These are phyloP conservation scores for Allobates femoralis DNA, from an alignment of 2,797 vertebrate species.

Conservation along the genomic window DNA sequence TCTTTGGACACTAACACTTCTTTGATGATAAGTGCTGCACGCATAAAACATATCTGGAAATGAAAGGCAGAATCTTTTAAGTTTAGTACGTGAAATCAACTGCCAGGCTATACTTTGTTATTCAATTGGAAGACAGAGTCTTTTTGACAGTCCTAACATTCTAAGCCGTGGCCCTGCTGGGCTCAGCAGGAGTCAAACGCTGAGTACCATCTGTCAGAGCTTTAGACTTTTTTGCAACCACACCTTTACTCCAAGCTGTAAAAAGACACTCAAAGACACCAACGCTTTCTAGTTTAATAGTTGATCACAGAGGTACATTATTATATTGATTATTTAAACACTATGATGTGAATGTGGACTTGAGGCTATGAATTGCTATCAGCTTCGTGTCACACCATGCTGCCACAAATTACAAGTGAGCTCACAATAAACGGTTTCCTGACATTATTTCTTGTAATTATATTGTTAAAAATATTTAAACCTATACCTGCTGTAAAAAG, in stretches of 20 bases:
- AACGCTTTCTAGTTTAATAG: slow-evolving; percentile 71
- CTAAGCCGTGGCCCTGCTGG: slow-evolving; percentile 95
- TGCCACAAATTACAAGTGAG: not conserved
- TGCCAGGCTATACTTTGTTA: slow-evolving; percentile 91
- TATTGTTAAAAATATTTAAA: not conserved
- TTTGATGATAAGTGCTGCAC: slow-evolving; percentile 30
- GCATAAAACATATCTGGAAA: slow-evolving; percentile 52
- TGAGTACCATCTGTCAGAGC: slow-evolving; percentile 98
- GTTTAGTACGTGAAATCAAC: slow-evolving; percentile 90
- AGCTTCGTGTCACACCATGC: not conserved
- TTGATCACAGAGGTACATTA: slow-evolving; percentile 36
- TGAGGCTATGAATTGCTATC: not conserved
- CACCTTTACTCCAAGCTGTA: slow-evolving; percentile 73
- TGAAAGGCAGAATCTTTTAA: slow-evolving; percentile 68
- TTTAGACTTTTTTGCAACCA: slow-evolving; percentile 73
- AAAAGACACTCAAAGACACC: slow-evolving; percentile 68
- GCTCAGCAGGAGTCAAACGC: slow-evolving; percentile 90
- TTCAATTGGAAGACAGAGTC: slow-evolving; percentile 94
- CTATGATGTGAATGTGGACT: slow-evolving; percentile 4
- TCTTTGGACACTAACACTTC: slow-evolving; percentile 26
- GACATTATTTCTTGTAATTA: not conserved
- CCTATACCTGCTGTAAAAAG: no score
- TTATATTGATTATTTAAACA: slow-evolving; percentile 48
- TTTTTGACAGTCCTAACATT: slow-evolving; percentile 98
- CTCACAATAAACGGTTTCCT: not conserved